phyloP scores from a whole-genome alignment of 2,888 invertebrate genomes.

The Perizoma affinitatum region DNA sequence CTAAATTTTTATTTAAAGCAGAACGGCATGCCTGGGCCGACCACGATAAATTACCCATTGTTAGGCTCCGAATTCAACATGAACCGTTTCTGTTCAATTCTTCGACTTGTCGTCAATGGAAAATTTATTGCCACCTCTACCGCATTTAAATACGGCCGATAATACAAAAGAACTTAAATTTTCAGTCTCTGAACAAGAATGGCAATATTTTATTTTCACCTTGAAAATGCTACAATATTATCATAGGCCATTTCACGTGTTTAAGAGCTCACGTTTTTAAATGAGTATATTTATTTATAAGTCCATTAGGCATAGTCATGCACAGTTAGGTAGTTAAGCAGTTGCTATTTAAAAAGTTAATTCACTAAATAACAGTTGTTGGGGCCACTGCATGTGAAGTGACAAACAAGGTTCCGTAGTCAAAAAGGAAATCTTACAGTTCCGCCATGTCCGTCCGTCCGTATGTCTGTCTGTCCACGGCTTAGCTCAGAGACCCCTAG shows the following conservation, averaged over 20 bases:
- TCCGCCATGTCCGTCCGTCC: too few species aligned
- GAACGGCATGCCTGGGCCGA: constrained; percentile 60
- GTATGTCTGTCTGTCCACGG: too few species aligned
- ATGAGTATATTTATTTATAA: too few species aligned
- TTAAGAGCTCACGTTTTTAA: too few species aligned
- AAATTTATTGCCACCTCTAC: constrained; percentile 78
- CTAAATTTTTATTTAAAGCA: constrained; percentile 63
- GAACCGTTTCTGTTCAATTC: constrained; percentile 82
- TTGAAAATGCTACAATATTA: constrained; percentile 48
- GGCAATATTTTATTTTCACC: constrained; percentile 65
- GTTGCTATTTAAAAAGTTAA: background rate
- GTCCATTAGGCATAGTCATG: too few species aligned
- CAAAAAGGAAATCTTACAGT: too few species aligned
- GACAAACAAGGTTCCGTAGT: background rate
- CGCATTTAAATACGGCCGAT: constrained; percentile 80
- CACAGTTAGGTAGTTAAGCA: background rate
- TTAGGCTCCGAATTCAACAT: constrained; percentile 74
- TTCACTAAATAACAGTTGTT: constrained; percentile 21
- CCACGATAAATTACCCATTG: constrained; percentile 82
- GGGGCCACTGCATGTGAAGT: constrained; percentile 17
- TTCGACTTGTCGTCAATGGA: constrained; percentile 79
- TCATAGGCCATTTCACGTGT: constrained; percentile 44
- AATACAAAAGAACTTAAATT: constrained; percentile 72
- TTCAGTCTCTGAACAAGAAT: constrained; percentile 59
- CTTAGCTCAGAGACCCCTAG: too few species aligned